Evolutionary conservation across 2,113 vertebrate genomes (phyloP), one percentile per base, ranked within the genome.

Genomic region (Gnathonemus echidnorhynchus): DNA sequence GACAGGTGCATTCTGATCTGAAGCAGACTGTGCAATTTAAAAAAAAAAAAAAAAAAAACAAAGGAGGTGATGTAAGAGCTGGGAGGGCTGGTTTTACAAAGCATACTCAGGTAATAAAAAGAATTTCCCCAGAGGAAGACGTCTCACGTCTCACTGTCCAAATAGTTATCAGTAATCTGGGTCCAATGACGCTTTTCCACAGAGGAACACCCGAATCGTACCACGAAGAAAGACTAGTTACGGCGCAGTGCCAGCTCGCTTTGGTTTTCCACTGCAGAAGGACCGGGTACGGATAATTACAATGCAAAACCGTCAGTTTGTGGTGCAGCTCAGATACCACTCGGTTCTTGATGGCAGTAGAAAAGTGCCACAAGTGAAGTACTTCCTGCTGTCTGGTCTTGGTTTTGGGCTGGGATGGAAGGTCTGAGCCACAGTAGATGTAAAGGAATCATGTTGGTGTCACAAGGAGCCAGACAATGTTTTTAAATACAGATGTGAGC

Each of bases 31-130:
- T 21, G 10, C 19, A 35, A 50, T 52, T n/a, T 0, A 11, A 46
- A 15, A 4, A 31, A 31, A 86, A 21, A 58, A 58, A n/a, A n/a
- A 62, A 24, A 45, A 83, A 2, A 17, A 17, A 13, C 35, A 45
- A 5, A 45, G 42, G 42, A 5, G 42, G 42, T 31, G 9, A 27
- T 17, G 24, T 35, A 35, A 17, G 8, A 84, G 19, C 19, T 45
- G 7, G 15, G 6, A 15, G 10, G 5, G 27, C n/a, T 93, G 93
- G 91, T 91, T 92, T 90, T 46, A 27, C 89, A 92, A 27, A 45
- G 8, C 17, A 95, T 94, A 92, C 92, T 92, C 93, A 91, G 94
- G 94, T 93, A 94, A 95, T 93, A 93, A 94, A 93, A 93, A 92
- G 93, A 91, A 92, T 92, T 94, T 94, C 96, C 93, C 85, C 84